phyloP scores from a whole-genome alignment of 1,140 invertebrate species.

The Triops cancriformis region DNA sequence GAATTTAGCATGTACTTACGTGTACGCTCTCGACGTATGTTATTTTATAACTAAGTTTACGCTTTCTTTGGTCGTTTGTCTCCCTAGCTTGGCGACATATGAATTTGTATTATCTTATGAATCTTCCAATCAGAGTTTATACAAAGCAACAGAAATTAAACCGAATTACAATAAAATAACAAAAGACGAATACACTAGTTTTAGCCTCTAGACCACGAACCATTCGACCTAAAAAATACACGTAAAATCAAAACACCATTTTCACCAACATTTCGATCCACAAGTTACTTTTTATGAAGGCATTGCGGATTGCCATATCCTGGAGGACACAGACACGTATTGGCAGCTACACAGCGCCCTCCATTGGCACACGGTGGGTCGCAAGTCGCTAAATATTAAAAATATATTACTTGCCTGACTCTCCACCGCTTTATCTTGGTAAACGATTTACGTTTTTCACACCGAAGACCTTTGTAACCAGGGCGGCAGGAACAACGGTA shows the following conservation, averaged over 20 bases:
- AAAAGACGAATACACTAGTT: background rate
- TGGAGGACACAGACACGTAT: slow-evolving; percentile 32
- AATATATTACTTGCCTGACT: background rate
- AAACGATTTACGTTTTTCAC: slow-evolving; percentile 32
- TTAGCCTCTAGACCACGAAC: background rate
- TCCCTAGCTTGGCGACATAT: background rate
- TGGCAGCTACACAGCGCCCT: slow-evolving; percentile 33
- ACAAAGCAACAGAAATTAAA: background rate
- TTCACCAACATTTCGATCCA: background rate
- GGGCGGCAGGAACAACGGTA: slow-evolving; percentile 39
- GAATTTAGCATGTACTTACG: too few relatives aligned
- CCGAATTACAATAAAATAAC: background rate
- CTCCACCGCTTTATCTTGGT: slow-evolving; percentile 8
- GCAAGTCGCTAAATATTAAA: slow-evolving; percentile 30
- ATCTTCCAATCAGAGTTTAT: background rate
- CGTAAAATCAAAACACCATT: background rate
- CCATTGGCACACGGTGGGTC: slow-evolving; percentile 31
- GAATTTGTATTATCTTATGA: background rate
- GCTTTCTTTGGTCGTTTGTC: too few relatives aligned
- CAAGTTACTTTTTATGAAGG: slow-evolving; percentile 14
- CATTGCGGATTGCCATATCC: slow-evolving; percentile 30
- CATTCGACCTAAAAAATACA: background rate
- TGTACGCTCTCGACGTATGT: too few relatives aligned
- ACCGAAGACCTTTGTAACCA: slow-evolving; percentile 31
- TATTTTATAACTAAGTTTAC: too few relatives aligned